Evolutionary conservation across 30 jellyfish, hydroid and myxozoan genomes (phyloP).

Genomic region (Euphysa ruthae): DNA sequence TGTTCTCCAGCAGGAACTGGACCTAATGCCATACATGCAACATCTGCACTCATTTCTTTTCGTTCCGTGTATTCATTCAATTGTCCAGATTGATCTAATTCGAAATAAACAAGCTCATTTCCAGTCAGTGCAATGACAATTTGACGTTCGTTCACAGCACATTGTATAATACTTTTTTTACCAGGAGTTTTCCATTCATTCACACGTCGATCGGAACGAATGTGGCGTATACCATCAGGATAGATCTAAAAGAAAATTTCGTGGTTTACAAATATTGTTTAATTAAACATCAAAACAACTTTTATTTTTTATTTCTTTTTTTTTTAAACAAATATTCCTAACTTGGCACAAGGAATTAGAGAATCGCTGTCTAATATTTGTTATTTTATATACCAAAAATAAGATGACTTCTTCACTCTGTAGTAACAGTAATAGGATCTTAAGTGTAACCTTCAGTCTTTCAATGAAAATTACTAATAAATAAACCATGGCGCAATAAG

Average conservation of each 20-base stretch:
- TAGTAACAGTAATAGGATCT: too few species aligned
- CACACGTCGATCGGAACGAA: conserved; percentile 90
- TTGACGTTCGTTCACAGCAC: conserved; percentile 95
- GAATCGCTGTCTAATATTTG: too few species aligned
- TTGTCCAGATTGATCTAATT: conserved; percentile 97
- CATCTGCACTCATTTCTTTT: conserved; percentile 96
- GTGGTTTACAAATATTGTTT: too few species aligned
- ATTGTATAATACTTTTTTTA: conserved; percentile 72
- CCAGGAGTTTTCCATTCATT: conserved; percentile 99
- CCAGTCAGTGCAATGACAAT: conserved; percentile 95
- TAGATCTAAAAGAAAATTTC: conserved; percentile 41
- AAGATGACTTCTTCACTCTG: too few species aligned
- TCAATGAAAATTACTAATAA: too few species aligned
- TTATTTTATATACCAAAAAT: too few species aligned
- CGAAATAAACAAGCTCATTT: conserved; percentile 93
- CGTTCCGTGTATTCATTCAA: conserved; percentile 95
- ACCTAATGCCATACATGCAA: conserved; percentile 97
- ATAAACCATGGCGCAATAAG: too few species aligned
- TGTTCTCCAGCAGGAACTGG: conserved; percentile 98
- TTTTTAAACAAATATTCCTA: too few species aligned
- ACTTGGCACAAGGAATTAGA: too few species aligned
- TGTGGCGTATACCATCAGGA: conserved; percentile 98
- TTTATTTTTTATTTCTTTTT: too few species aligned
- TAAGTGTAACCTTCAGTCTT: too few species aligned
- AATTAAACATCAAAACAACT: too few species aligned